Evolutionary conservation across 2,888 invertebrate genomes (phyloP).

Genomic region (Anorthoa munda): DNA sequence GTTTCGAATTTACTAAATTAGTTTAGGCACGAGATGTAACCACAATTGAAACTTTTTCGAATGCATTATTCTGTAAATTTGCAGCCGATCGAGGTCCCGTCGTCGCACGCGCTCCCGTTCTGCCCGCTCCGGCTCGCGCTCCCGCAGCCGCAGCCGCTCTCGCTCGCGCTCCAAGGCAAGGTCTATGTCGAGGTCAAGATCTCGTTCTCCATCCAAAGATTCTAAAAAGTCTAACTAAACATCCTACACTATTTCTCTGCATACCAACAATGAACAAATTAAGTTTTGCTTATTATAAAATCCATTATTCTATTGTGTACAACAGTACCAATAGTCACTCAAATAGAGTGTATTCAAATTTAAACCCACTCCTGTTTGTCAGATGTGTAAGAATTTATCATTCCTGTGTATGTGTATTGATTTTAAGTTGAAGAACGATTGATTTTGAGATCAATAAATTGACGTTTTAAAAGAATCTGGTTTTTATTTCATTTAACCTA

Average conservation of each 20-base stretch:
- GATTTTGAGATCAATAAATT: constrained; percentile 83
- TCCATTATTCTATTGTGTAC: constrained; percentile 50
- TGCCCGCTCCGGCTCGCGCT: constrained; percentile 88
- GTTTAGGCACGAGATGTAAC: constrained; percentile 41
- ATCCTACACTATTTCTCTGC: constrained; percentile 49
- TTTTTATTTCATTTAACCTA: constrained; percentile 22
- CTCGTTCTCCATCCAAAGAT: constrained; percentile 88
- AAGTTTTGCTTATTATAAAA: constrained; percentile 57
- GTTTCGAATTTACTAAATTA: constrained; percentile 40
- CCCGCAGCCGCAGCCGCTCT: constrained; percentile 87
- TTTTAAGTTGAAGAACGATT: constrained; percentile 79
- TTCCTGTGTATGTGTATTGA: constrained; percentile 80
- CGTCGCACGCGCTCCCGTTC: constrained; percentile 92
- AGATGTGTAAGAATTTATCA: constrained; percentile 76
- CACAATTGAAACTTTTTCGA: constrained; percentile 15
- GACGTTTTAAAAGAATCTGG: constrained; percentile 66
- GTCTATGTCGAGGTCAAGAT: constrained; percentile 88
- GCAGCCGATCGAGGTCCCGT: constrained; percentile 92
- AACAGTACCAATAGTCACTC: constrained; percentile 46
- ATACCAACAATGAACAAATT: constrained; percentile 63
- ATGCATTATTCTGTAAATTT: constrained; percentile 64
- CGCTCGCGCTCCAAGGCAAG: constrained; percentile 89
- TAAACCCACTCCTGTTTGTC: constrained; percentile 60
- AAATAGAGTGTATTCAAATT: constrained; percentile 54
- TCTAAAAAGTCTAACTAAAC: constrained; percentile 88